These are phyloP conservation scores for Halictus ligatus DNA, from an alignment of 2,888 invertebrate genomes.

Conservation along the genomic window DNA sequence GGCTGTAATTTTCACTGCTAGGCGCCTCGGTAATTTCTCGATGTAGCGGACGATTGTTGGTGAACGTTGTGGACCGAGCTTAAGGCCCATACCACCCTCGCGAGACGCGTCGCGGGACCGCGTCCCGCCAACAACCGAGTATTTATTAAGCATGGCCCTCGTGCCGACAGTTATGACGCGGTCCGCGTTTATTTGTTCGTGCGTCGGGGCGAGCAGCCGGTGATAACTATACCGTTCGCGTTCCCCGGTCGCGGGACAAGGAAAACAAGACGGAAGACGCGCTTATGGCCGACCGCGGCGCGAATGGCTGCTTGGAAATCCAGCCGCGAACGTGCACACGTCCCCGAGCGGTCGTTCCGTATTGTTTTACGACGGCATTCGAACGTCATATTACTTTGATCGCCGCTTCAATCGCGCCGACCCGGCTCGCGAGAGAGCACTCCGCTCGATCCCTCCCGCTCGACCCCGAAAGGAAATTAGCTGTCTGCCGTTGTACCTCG, in stretches of 20 bases:
- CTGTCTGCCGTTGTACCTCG: conserved; percentile 29
- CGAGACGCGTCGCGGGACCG: conserved; percentile 57
- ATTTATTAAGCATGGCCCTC: conserved; percentile 77
- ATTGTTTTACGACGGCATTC: conserved; percentile 48
- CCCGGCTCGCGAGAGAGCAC: conserved; percentile 14
- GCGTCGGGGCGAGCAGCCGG: conserved; percentile 38
- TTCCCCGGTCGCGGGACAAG: conserved; percentile 1
- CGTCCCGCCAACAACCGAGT: conserved; percentile 64
- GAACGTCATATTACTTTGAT: conserved; percentile 50
- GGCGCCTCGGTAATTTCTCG: too few relatives aligned
- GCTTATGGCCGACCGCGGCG: conserved; percentile 29
- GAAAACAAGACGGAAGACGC: conserved; percentile 12
- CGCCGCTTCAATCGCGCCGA: conserved; percentile 49
- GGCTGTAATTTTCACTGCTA: too few relatives aligned
- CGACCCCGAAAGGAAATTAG: conserved; percentile 51
- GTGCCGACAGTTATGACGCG: conserved; percentile 79
- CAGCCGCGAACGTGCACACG: conserved; percentile 32
- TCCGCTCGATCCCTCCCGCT: background rate
- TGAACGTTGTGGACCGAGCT: background rate
- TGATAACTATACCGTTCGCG: conserved; percentile 62
- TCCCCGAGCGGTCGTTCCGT: conserved; percentile 30
- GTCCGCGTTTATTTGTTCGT: conserved; percentile 71
- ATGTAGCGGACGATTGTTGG: background rate
- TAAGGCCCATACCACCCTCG: conserved; percentile 53
- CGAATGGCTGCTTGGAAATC: conserved; percentile 45